Conservation (phyloP, 1,140 invertebrate genomes). For the Papilio polyxenes region DNA sequence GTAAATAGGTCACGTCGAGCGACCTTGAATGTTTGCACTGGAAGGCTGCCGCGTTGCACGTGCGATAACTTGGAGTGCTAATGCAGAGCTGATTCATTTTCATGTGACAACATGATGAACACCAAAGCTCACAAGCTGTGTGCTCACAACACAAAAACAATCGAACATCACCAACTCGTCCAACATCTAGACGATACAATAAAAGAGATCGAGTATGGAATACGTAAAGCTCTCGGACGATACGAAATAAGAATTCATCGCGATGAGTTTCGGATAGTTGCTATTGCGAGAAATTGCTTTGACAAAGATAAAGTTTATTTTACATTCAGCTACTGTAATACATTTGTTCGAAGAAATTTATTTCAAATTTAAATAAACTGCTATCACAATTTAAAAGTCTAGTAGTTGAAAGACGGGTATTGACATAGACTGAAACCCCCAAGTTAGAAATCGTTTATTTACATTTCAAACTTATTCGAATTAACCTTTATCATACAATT, state of each 20-base stretch:
- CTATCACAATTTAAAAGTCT: neutral
- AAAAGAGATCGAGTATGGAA: neutral
- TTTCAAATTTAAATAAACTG: neutral
- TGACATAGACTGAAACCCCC: no score
- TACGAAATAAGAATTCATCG: constrained; percentile 33
- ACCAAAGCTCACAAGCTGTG: constrained; percentile 35
- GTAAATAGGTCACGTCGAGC: constrained; percentile 36
- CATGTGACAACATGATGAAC: neutral
- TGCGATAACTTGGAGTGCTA: constrained; percentile 26
- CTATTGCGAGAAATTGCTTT: constrained; percentile 22
- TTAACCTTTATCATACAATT: no score
- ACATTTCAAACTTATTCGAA: no score
- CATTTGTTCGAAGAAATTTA: neutral
- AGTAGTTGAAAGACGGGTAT: neutral
- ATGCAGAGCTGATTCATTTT: constrained; percentile 32
- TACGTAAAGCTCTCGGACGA: neutral
- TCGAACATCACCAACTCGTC: neutral
- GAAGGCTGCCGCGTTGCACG: constrained; percentile 24
- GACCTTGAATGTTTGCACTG: constrained; percentile 37
- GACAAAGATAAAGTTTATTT: neutral
- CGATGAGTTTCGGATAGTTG: neutral
- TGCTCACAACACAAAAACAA: constrained; percentile 33
- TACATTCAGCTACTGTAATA: neutral
- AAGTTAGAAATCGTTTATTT: neutral
- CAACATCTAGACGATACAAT: neutral